Conservation (phyloP, 2,888 invertebrate species). For the Lysandra coridon region DNA sequence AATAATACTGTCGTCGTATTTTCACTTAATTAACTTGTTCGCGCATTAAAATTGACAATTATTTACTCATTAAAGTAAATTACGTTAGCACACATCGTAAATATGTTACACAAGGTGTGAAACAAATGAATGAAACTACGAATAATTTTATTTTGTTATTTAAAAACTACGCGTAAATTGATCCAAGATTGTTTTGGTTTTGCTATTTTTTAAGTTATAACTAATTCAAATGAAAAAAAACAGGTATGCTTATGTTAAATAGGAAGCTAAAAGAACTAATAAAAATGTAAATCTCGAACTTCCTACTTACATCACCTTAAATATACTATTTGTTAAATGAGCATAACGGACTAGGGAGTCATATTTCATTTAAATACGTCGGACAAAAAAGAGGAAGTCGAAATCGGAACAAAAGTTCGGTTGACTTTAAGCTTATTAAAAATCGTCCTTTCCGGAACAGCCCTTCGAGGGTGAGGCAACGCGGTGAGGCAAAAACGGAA, state of each 20-base stretch:
- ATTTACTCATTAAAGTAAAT: neutral
- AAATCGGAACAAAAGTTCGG: constrained; percentile 60
- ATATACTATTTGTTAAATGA: constrained; percentile 34
- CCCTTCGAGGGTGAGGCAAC: constrained; percentile 66
- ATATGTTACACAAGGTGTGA: neutral
- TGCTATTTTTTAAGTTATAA: neutral
- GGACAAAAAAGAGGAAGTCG: constrained; percentile 58
- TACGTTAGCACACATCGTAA: neutral
- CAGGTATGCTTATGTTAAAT: neutral
- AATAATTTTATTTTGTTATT: neutral
- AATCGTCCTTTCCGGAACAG: constrained; percentile 74
- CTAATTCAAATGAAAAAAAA: neutral
- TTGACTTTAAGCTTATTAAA: constrained; percentile 72
- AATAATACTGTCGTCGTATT: neutral
- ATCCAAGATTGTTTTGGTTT: too few species aligned
- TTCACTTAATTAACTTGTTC: neutral
- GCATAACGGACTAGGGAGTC: constrained; percentile 21
- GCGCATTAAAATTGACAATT: neutral
- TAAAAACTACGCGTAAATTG: neutral
- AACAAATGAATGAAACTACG: neutral
- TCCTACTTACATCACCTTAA: constrained; percentile 30
- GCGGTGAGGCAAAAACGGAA: constrained; percentile 72
- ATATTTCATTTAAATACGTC: constrained; percentile 39
- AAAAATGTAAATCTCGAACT: constrained; percentile 25
- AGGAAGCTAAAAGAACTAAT: constrained; percentile 2